phyloP scores from a whole-genome alignment of 2,888 invertebrate species.

The Capitulum mitella region DNA sequence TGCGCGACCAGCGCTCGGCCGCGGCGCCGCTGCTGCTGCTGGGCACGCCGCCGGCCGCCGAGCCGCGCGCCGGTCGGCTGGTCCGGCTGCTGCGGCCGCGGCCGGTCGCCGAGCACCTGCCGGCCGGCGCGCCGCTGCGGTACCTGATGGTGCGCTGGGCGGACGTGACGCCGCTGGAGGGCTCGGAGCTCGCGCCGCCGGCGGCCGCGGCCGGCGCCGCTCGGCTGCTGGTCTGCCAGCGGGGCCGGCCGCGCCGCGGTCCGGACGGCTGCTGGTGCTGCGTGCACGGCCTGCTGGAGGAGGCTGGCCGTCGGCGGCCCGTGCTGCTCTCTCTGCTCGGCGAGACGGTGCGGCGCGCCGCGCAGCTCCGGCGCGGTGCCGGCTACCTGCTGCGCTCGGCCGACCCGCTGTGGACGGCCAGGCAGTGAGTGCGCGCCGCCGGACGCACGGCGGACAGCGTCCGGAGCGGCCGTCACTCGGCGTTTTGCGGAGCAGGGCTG shows the following conservation, averaged over 20 bases:
- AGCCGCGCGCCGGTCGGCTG: neutral
- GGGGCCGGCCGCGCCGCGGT: neutral
- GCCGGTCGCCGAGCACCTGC: neutral
- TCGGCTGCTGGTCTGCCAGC: neutral
- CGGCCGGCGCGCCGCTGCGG: neutral
- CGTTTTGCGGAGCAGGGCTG: too few species aligned
- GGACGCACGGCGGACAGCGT: too few species aligned
- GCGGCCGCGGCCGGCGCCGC: neutral
- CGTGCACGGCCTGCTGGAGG: neutral
- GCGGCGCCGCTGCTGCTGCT: neutral
- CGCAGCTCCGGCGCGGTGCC: neutral
- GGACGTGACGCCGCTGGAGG: neutral
- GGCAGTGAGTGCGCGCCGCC: neutral
- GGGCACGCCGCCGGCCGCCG: neutral
- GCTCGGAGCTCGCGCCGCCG: neutral
- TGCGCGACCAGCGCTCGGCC: neutral
- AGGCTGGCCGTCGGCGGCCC: neutral
- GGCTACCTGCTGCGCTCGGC: neutral
- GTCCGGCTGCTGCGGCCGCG: neutral
- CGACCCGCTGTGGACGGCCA: neutral
- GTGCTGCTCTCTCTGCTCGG: neutral
- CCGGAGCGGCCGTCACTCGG: too few species aligned
- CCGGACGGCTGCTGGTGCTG: neutral
- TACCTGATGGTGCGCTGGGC: neutral
- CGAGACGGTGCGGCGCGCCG: neutral